Conservation (phyloP, 2,113 vertebrate genomes). For the Capreolus pygargus region DNA sequence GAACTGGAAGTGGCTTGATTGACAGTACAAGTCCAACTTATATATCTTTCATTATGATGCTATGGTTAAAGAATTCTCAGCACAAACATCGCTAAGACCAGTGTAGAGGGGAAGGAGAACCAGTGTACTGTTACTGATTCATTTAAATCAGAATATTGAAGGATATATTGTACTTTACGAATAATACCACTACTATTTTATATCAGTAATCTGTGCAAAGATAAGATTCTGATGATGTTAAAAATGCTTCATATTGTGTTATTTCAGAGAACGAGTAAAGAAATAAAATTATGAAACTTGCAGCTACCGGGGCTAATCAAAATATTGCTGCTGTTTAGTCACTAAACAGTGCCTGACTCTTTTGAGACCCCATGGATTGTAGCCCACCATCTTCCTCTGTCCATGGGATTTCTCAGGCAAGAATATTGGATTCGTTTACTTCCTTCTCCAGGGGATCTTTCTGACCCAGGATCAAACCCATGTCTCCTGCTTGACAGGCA, state of each 20-base stretch:
- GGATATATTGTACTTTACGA: neutral
- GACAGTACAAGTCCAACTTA: neutral
- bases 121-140: neutral
- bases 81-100: neutral
- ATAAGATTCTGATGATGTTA: neutral
- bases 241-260: neutral
- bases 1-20: neutral
- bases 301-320: neutral
- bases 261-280: neutral
- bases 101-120: neutral
- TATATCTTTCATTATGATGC: neutral
- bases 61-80: neutral
- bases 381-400: neutral
- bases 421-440: neutral
- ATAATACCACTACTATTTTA: neutral
- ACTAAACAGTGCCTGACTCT: neutral
- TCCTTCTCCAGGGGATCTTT: neutral
- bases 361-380: neutral
- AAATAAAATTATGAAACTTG: neutral
- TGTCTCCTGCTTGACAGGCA: neutral
- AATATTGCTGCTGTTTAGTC: neutral
- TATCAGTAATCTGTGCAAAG: neutral
- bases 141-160: neutral
- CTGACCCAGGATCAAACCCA: neutral
- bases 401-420: neutral